These are phyloP conservation scores for Pogonocichla stellata DNA, from an alignment of 2,113 vertebrate species.

Conservation along the genomic window DNA sequence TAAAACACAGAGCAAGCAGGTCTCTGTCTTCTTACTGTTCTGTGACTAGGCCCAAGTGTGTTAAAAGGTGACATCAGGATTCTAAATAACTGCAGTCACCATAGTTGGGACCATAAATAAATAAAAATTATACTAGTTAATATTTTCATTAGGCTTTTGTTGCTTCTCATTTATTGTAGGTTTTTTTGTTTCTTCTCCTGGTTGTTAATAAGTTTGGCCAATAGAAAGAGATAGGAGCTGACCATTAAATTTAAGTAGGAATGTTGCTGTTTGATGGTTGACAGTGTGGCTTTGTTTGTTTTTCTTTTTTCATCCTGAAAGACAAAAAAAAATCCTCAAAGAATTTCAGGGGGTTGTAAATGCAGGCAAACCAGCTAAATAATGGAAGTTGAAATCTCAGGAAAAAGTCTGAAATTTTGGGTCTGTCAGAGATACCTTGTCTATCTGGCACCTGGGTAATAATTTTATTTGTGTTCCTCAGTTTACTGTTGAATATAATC, in stretches of 20 bases:
- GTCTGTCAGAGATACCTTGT: neutral
- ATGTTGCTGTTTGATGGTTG: neutral
- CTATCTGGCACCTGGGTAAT: neutral
- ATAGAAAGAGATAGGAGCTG: neutral
- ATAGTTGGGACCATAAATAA: neutral
- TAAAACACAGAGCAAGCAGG: neutral
- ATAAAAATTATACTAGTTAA: neutral
- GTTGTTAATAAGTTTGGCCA: neutral
- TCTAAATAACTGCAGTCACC: neutral
- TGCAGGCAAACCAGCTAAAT: neutral
- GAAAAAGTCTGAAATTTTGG: neutral
- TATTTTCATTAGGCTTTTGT: neutral
- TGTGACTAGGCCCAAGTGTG: neutral
- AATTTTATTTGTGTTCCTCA: neutral
- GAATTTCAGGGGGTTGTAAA: neutral
- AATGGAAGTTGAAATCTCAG: neutral
- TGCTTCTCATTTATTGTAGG: neutral
- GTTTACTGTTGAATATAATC: neutral
- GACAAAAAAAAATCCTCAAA: neutral
- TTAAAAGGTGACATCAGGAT: neutral
- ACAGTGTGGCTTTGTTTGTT: neutral
- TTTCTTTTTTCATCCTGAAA: neutral
- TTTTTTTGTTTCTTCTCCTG: neutral
- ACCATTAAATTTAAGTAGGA: neutral
- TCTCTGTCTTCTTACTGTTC: neutral